Percentiles rank a stretch among this genome's conserved stretches.
Conservation (phyloP, 1,140 invertebrate species). For the Ostrea denselamellosa region DNA sequence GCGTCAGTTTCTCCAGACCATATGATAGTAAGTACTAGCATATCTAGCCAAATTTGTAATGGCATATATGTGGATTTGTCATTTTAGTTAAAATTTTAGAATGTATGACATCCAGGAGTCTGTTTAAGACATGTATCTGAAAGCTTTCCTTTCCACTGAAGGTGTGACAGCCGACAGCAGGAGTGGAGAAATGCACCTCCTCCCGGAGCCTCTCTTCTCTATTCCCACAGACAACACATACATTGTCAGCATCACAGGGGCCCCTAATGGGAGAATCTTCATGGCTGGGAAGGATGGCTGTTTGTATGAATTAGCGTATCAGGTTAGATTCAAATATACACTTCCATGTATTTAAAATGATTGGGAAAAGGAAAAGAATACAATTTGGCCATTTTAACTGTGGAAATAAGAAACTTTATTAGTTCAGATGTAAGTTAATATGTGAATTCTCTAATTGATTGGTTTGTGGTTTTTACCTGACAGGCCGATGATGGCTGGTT, state of each 20-base stretch:
- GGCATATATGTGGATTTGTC: background rate
- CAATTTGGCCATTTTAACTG: background rate
- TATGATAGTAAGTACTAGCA: constrained; percentile 78
- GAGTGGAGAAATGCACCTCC: constrained; percentile 89
- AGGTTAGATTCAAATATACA: constrained; percentile 78
- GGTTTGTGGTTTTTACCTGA: background rate
- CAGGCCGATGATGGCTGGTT: constrained; percentile 90
- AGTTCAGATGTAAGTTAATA: background rate
- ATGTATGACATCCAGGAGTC: background rate
- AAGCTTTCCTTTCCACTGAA: constrained; percentile 3
- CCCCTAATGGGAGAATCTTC: constrained; percentile 93
- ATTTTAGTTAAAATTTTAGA: no score
- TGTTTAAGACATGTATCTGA: background rate
- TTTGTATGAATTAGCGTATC: constrained; percentile 97
- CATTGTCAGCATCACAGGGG: constrained; percentile 90
- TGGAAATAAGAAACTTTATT: background rate
- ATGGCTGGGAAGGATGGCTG: constrained; percentile 96
- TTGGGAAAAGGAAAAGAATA: background rate
- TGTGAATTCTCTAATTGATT: background rate
- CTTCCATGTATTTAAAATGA: background rate
- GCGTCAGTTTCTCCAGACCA: constrained; percentile 84
- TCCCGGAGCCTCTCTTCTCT: constrained; percentile 95
- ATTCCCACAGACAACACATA: constrained; percentile 94
- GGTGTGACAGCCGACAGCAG: constrained; percentile 32
- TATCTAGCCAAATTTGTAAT: background rate